Base-by-base conservation (phyloP, 2,113 vertebrate species). In the Pomatorhinus ruficollis region DNA sequence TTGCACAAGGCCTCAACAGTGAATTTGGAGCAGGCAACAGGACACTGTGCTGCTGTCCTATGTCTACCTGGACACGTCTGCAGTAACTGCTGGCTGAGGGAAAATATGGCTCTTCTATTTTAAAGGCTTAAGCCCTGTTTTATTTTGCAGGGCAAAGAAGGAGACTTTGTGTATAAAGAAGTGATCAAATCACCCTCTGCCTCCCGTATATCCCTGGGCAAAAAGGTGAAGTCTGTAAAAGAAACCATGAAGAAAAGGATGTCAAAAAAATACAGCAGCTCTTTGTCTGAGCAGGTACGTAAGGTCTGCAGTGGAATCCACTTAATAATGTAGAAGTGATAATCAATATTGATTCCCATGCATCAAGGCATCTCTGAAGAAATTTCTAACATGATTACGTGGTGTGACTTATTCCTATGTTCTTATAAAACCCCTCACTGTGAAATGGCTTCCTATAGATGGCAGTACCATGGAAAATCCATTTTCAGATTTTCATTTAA, bases 221-320 rank as follows among this genome's bases (percentile, higher is more conserved):
- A 99, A 98, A 99, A 99, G 97, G 99, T 99, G 96, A 99, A 99
- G 94, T 99, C 99, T 6, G 99, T 99, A 65, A 99, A 99, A 96
- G 99, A 99, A 98, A 99, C 99, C 3, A 99, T 99, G 99, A 99
- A 99, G 98, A 99, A 99, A 93, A 99, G 99, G 91, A 99, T 99
- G 98, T 99, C 99, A 64, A 99, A 99, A 97, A 99, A 99, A 93
- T 99, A 99, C n/a, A 99, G 98, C 97, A 99, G 98, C 93, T 98
- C 99, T 56, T 92, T 99, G 27, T 98, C 99, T 68, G 99, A 99
- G 83, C 99, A 99, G 99, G 99, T 99, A 86, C 4, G 97, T 83
- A 42, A 31, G 27, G 35, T 82, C 91, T 82, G 64, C 44, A 42
- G 0, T 90, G 20, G 60, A 95, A 63, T 93, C 31, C 53, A 47